These are phyloP conservation scores for Otolemur garnettii DNA, from an alignment of 2,113 vertebrate genomes.

Conservation along the genomic window DNA sequence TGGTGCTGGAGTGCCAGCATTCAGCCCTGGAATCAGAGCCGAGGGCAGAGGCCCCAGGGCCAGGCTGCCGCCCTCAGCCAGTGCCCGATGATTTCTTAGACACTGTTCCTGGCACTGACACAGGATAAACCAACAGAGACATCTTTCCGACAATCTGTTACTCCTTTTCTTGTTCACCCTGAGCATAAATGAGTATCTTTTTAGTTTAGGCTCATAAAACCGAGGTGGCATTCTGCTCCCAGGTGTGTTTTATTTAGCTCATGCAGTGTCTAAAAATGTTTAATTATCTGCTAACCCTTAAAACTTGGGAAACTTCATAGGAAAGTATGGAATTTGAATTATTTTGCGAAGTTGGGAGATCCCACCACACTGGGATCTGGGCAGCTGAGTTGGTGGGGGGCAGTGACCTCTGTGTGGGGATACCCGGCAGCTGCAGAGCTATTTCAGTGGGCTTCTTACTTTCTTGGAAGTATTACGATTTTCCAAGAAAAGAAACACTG, in stretches of 20 bases:
- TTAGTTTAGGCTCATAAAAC: neutral
- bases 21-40: neutral
- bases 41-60: neutral
- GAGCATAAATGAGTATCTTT: neutral
- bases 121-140: neutral
- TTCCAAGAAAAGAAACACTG: neutral
- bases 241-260: neutral
- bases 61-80: neutral
- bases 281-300: neutral
- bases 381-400: too few species aligned
- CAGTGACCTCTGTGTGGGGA: too few species aligned
- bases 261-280: neutral
- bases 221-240: neutral
- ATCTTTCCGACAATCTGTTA: neutral
- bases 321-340: neutral
- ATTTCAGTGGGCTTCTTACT: neutral
- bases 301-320: neutral
- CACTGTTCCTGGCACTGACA: neutral
- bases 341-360: neutral
- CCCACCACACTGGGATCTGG: neutral
- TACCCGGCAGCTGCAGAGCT: fast-evolving
- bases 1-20: neutral
- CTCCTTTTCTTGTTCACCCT: neutral
- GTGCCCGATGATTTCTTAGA: neutral
- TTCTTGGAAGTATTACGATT: neutral